These are phyloP conservation scores for Hypomecis atomaria DNA, from an alignment of 2,888 invertebrate species.

Conservation along the genomic window DNA sequence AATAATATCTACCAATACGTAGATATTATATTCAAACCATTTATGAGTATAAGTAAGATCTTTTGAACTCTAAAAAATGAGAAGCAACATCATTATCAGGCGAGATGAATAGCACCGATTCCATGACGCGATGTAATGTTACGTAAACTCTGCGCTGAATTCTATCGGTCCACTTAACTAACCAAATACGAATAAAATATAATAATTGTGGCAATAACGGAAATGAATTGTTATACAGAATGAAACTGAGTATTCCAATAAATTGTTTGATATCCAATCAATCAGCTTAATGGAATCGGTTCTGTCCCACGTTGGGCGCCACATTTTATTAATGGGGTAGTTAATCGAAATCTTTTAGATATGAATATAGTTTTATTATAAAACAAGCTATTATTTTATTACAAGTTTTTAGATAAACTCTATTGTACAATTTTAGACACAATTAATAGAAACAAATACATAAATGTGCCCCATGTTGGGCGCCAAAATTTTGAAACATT, in stretches of 20 bases:
- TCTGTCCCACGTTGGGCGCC: conserved; percentile 31
- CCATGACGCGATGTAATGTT: not conserved
- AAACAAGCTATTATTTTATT: too few relatives aligned
- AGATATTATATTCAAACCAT: too few relatives aligned
- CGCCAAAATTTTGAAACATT: conserved; percentile 29
- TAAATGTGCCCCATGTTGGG: conserved; percentile 29
- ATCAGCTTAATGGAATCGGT: conserved; percentile 24
- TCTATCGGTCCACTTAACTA: not conserved
- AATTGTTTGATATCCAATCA: conserved; percentile 6
- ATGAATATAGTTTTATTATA: too few relatives aligned
- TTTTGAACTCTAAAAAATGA: too few relatives aligned
- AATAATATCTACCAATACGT: too few relatives aligned
- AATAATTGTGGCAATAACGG: not conserved
- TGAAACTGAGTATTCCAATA: conserved; percentile 13
- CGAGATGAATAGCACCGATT: not conserved
- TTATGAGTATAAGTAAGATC: too few relatives aligned
- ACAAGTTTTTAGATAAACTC: not conserved
- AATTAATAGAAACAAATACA: not conserved
- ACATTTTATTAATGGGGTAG: not conserved
- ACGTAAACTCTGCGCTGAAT: conserved; percentile 2
- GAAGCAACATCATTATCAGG: too few relatives aligned
- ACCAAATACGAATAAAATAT: not conserved
- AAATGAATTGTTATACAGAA: not conserved
- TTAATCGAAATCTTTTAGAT: too few relatives aligned
- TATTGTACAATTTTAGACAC: not conserved